Evolutionary conservation across 2,888 invertebrate species (phyloP).

Genomic region (Pachymerium ferrugineum): DNA sequence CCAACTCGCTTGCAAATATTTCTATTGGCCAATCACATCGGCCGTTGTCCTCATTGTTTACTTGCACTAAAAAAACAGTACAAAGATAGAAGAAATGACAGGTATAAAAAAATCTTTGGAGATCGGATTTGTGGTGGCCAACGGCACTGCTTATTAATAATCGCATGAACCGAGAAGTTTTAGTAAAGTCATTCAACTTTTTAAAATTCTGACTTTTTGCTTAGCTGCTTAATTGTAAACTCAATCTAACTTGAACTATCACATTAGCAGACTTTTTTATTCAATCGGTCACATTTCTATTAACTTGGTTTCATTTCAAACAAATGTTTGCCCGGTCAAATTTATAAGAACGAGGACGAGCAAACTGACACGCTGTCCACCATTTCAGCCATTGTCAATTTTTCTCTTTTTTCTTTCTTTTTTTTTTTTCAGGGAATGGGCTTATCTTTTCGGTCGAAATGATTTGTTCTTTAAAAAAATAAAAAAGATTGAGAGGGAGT

Average conservation of each 20-base stretch:
- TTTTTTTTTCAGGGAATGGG: neutral
- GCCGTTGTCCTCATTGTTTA: neutral
- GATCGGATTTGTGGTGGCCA: too few relatives aligned
- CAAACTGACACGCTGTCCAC: neutral
- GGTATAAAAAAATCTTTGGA: too few relatives aligned
- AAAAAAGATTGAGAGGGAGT: neutral
- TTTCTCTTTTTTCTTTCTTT: neutral
- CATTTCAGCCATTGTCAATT: neutral
- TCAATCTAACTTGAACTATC: too few relatives aligned
- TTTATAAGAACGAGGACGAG: neutral
- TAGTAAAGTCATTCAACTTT: too few relatives aligned
- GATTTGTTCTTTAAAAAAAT: neutral
- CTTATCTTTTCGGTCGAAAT: conserved; percentile 1
- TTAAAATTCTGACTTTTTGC: too few relatives aligned
- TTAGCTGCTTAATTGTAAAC: too few relatives aligned
- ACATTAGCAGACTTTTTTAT: too few relatives aligned
- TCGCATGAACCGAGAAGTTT: too few relatives aligned
- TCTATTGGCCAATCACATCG: conserved; percentile 18
- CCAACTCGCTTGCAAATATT: neutral
- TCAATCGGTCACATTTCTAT: too few relatives aligned
- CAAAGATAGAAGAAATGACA: too few relatives aligned
- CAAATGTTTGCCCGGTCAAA: neutral
- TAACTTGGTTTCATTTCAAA: neutral
- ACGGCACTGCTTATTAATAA: too few relatives aligned
- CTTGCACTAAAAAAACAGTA: neutral